A percentile compares a stretch with the other conserved stretches of the same genome.
Conservation (phyloP, 2,113 vertebrate species). For the Lampris megalopsis region DNA sequence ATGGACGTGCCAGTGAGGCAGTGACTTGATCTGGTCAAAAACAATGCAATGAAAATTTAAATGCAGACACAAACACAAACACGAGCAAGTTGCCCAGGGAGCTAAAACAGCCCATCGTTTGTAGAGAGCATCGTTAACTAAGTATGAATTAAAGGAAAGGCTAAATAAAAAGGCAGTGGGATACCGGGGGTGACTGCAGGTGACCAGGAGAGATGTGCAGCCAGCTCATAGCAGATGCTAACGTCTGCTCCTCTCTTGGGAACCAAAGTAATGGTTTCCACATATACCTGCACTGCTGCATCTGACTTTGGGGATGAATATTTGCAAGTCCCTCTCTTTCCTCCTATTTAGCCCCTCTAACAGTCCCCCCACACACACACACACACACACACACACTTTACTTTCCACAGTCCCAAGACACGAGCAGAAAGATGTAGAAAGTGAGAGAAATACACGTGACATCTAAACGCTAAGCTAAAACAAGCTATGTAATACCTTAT, state of each 20-base stretch:
- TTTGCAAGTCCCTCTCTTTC: constrained; percentile 20
- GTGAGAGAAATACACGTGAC: no score
- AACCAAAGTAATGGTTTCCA: constrained; percentile 1
- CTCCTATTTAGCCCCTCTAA: neutral
- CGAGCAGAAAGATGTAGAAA: no score
- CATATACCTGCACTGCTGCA: constrained; percentile 8
- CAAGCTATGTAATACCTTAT: no score
- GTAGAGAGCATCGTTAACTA: no score
- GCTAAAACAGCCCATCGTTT: no score
- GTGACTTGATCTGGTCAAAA: constrained; percentile 33
- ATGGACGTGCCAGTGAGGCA: constrained; percentile 39
- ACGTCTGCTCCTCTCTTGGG: neutral
- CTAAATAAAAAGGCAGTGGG: neutral
- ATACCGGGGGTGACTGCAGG: neutral
- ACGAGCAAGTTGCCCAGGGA: neutral
- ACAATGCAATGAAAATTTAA: constrained; percentile 8
- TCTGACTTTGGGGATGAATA: neutral
- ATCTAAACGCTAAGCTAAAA: no score
- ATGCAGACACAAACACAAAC: constrained; percentile 19
- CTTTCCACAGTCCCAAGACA: no score
- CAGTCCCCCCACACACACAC: no score
- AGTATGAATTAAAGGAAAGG: neutral
- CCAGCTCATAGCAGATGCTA: neutral
- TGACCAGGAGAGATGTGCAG: neutral
- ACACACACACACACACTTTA: no score